Conservation (phyloP, 2,113 vertebrate species). For the Otocyon megalotis region DNA sequence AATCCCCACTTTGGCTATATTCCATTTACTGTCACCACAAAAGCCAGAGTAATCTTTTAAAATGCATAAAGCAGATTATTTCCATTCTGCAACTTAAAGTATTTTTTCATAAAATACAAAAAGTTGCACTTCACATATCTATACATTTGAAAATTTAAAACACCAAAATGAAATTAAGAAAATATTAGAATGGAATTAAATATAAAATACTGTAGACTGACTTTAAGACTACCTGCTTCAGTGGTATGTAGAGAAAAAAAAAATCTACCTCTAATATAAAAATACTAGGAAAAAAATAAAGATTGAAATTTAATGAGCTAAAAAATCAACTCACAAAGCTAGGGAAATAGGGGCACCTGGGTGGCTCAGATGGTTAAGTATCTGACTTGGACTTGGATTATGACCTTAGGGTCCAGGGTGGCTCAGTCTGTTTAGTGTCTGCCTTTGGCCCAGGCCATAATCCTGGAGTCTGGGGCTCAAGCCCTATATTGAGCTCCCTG, state of each 20-base stretch:
- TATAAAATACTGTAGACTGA: not conserved
- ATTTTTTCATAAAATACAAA: not conserved
- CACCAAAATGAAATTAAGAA: conserved; percentile 28
- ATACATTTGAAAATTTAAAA: not conserved
- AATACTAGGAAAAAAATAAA: not conserved
- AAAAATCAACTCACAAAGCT: not conserved
- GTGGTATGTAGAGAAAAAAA: not conserved
- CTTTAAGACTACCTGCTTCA: not conserved
- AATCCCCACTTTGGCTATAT: not conserved
- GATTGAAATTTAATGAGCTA: not conserved
- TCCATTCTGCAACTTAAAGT: not conserved
- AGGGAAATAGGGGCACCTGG: not conserved
- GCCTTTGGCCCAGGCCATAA: not conserved
- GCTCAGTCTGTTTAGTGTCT: not conserved
- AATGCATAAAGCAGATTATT: not conserved
- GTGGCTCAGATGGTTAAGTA: not conserved
- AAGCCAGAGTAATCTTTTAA: not conserved
- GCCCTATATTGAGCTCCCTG: too few species aligned
- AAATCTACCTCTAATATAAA: not conserved
- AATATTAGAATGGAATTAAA: conserved; percentile 2
- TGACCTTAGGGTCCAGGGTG: too few species aligned
- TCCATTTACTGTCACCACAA: not conserved
- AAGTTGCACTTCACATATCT: not conserved
- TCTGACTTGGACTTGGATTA: too few species aligned
- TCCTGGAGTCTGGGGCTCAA: not conserved